Evolutionary conservation across 2,113 vertebrate genomes (phyloP).

Genomic region (Microcebus griseorufus): DNA sequence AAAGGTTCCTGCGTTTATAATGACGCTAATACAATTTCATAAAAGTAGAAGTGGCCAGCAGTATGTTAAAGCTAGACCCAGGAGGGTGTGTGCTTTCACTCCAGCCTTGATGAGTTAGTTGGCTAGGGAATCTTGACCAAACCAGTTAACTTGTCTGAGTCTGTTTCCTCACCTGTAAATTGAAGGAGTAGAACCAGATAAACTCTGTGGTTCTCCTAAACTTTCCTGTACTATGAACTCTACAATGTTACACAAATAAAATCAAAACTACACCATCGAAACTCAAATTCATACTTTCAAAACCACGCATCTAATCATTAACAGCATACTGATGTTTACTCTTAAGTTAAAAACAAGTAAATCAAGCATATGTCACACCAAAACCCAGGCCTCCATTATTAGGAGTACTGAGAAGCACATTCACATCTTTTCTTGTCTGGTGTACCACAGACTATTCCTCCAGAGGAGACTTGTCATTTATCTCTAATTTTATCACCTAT

Average conservation of each 20-base stretch:
- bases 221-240: neutral
- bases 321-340: neutral
- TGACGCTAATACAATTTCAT: neutral
- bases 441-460: neutral
- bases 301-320: conserved; percentile 5
- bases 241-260: neutral
- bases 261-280: conserved; percentile 34
- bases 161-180: neutral
- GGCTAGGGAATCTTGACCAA: neutral
- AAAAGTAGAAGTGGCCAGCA: neutral
- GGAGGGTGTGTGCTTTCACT: neutral
- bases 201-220: neutral
- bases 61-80: neutral
- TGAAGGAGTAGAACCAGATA: neutral
- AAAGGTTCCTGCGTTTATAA: conserved; percentile 7
- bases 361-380: neutral
- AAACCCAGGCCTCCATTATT: neutral
- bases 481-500: neutral
- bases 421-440: neutral
- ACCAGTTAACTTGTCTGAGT: neutral
- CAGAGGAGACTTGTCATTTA: neutral
- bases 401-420: neutral
- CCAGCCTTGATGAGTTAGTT: neutral
- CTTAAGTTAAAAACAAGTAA: neutral
- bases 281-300: conserved; percentile 3